Percentiles rank a stretch among this genome's conserved stretches.
Evolutionary conservation across 2,888 invertebrate genomes (phyloP).

Genomic region (Petrolisthes cinctipes): DNA sequence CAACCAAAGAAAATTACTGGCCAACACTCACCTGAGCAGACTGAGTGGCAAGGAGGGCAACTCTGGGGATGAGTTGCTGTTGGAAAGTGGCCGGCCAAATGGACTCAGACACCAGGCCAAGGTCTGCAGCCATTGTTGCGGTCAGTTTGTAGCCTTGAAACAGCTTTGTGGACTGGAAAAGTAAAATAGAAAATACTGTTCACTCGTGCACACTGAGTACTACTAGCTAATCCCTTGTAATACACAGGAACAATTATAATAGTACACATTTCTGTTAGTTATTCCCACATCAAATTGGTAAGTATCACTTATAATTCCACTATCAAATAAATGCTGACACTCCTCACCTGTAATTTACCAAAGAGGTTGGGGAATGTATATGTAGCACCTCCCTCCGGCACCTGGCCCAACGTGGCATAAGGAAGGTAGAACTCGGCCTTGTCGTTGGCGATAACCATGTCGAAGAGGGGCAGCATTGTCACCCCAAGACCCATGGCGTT

Average conservation of each 20-base stretch:
- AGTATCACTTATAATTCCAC: not conserved
- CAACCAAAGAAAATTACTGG: not conserved
- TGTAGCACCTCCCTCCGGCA: slow-evolving; percentile 82
- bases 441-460: slow-evolving; percentile 88
- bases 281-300: no score
- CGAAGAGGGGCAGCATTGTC: slow-evolving; percentile 87
- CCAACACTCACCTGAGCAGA: slow-evolving; percentile 54
- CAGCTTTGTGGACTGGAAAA: slow-evolving; percentile 71
- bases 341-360: slow-evolving; percentile 71
- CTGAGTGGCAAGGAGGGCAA: slow-evolving; percentile 63
- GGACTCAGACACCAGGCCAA: slow-evolving; percentile 84
- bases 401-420: slow-evolving; percentile 77
- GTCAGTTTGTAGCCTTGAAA: slow-evolving; percentile 81
- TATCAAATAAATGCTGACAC: not conserved
- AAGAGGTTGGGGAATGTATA: slow-evolving; percentile 77
- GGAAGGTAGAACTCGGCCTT: slow-evolving; percentile 84
- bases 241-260: no score
- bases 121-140: slow-evolving; percentile 82
- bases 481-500: slow-evolving; percentile 85
- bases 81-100: slow-evolving; percentile 83
- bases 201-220: no score
- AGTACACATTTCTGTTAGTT: no score
- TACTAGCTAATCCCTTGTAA: no score
- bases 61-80: slow-evolving; percentile 78
- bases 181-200: not conserved